These are phyloP conservation scores for Pterobdella sp. DNA, from an alignment of 2,888 invertebrate species.

Conservation along the genomic window DNA sequence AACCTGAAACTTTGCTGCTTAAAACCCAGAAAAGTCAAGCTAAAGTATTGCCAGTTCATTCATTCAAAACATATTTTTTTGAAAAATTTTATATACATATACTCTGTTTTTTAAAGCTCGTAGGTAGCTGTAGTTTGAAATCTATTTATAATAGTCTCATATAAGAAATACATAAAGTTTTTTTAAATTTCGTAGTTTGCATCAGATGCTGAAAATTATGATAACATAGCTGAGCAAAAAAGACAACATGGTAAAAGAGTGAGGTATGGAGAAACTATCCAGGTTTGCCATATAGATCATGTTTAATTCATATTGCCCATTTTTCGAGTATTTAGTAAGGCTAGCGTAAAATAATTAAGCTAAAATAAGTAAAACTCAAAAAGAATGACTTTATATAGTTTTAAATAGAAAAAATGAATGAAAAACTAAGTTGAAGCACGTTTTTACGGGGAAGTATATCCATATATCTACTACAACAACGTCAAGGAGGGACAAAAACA, in stretches of 20 bases:
- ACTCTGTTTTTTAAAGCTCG: neutral
- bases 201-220: constrained; percentile 48
- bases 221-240: constrained; percentile 49
- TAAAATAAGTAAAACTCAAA: neutral
- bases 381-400: neutral
- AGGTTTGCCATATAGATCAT: no score
- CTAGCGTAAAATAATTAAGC: neutral
- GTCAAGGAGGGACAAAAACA: constrained; percentile 49
- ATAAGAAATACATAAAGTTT: neutral
- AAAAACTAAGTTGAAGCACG: constrained; percentile 44
- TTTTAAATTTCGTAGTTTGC: constrained; percentile 31
- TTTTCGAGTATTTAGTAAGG: no score
- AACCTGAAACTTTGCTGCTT: constrained; percentile 34
- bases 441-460: constrained; percentile 49
- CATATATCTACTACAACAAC: constrained; percentile 51
- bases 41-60: constrained; percentile 40
- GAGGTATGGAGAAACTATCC: constrained; percentile 50
- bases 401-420: neutral
- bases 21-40: constrained; percentile 37
- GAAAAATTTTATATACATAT: neutral
- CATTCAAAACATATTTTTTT: neutral
- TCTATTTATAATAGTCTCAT: no score
- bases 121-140: no score
- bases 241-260: constrained; percentile 49
- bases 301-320: no score